Evolutionary conservation across 2,888 invertebrate genomes (phyloP).

Genomic region (Camptogramma bilineatum): DNA sequence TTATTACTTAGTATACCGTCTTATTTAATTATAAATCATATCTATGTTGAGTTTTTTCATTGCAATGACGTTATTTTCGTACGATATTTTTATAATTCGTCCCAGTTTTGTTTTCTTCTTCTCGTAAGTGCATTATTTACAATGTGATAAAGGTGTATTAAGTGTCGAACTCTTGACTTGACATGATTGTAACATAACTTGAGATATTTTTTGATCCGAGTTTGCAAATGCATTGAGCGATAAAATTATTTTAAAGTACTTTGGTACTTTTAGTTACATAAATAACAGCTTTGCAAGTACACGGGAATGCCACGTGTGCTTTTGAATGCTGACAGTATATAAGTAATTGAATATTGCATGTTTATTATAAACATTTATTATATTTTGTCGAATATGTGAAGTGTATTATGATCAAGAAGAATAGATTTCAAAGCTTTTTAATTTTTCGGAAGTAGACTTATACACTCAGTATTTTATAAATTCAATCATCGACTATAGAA

Average conservation of each 20-base stretch:
- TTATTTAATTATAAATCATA: slow-evolving; percentile 26
- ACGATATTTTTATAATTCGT: slow-evolving; percentile 56
- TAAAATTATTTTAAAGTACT: not conserved
- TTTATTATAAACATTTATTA: too few species aligned
- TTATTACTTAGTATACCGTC: slow-evolving; percentile 51
- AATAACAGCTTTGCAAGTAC: too few species aligned
- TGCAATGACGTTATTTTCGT: slow-evolving; percentile 48
- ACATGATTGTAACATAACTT: slow-evolving; percentile 65
- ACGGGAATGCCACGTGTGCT: too few species aligned
- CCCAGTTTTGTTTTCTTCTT: slow-evolving; percentile 67
- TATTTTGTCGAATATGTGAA: not conserved
- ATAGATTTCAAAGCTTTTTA: not conserved
- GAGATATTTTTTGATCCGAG: slow-evolving; percentile 40
- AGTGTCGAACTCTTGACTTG: slow-evolving; percentile 74
- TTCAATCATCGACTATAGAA: slow-evolving; percentile 7
- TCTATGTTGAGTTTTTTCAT: slow-evolving; percentile 44
- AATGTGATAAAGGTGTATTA: slow-evolving; percentile 84
- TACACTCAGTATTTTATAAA: slow-evolving; percentile 3
- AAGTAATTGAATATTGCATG: too few species aligned
- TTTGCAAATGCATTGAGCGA: slow-evolving; percentile 24
- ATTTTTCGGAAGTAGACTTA: not conserved
- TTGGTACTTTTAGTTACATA: too few species aligned
- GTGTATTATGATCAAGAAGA: not conserved
- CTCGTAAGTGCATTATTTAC: slow-evolving; percentile 84
- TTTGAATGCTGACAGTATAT: too few species aligned